Conservation (phyloP, 2,797 vertebrate genomes). For the Neostethus bicornis region DNA sequence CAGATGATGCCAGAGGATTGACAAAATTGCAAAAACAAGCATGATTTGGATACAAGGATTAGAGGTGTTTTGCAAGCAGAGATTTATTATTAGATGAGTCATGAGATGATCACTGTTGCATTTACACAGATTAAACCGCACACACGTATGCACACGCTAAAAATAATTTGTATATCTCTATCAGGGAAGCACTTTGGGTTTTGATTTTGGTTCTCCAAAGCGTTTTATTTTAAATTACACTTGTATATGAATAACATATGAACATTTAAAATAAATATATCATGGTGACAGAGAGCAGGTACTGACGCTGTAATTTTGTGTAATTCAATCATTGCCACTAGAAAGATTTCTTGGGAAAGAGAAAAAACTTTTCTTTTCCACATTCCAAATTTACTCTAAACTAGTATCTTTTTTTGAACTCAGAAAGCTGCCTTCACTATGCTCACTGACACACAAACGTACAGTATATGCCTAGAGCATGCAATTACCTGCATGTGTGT, state of each 20-base stretch:
- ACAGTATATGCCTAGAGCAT: conserved; percentile 56
- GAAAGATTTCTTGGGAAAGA: background rate
- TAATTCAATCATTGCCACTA: background rate
- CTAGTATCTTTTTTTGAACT: conserved; percentile 24
- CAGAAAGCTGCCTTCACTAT: conserved; percentile 21
- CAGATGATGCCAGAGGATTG: conserved; percentile 48
- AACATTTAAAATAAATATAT: conserved; percentile 5
- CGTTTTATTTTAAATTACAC: conserved; percentile 9
- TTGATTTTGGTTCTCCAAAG: too few relatives aligned
- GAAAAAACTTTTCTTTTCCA: conserved; percentile 11
- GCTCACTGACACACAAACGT: conserved; percentile 24
- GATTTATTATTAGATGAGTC: conserved; percentile 57
- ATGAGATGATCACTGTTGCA: conserved; percentile 36
- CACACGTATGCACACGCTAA: background rate
- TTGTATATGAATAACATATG: background rate
- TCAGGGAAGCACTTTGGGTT: conserved; percentile 5
- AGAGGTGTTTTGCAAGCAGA: conserved; percentile 47
- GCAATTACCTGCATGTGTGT: conserved; percentile 72
- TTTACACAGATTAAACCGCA: background rate
- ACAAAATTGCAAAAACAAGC: conserved; percentile 49
- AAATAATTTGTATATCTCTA: conserved; percentile 16
- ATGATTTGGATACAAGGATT: conserved; percentile 48
- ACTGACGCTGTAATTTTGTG: background rate
- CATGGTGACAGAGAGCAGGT: background rate
- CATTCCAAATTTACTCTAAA: conserved; percentile 27